Evolutionary conservation across 2,797 vertebrate species (phyloP), one percentile per base, ranked within the genome.

Genomic region (Labroides dimidiatus): DNA sequence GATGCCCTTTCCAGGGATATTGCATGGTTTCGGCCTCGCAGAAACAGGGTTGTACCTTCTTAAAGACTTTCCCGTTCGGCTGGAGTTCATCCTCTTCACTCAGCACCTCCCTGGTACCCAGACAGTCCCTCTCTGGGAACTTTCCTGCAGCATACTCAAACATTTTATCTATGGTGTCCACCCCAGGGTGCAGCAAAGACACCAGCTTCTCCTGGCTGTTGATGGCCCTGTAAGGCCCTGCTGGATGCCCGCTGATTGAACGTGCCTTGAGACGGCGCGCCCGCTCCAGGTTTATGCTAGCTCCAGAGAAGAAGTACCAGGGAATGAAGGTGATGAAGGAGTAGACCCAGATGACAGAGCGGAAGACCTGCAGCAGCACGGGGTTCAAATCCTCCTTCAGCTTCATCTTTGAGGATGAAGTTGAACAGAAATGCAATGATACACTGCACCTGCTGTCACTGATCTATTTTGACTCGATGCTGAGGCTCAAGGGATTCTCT

Each of bases 41-140:
- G 16, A 43, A 41, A 61, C 15, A 19, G 4, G 19, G 19, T 10
- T 20, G 13, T 5, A 99, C 98, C 97, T 99, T 99, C 80, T 99
- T 99, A 91, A 99, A 99, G 80, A 99, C 88, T 78, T 98, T 99
- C 65, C 98, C 98, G 6, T 97, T 99, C 1, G 96, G 96, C 68
- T 99, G 98, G 39, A 96, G 84, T 92, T 98, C 98, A 85, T 99
- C 98, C 87, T 99, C 98, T 79, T 99, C 98, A 50, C 95, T 99
- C 51, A 99, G 93, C 70, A 99, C 82, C 91, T 97, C 96, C 61
- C 98, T 93, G 6, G 97, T 99, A 72, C 98, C 98, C 75, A 99
- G 86, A 51, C 98, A 98, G 71, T 95, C 94, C 85, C 93, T 95
- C 64, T 93, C 80, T 48, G 95, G 95, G 75, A 95, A 99, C 67